A percentile compares a stretch with the other conserved stretches of the same genome.
Conservation (phyloP, 2,797 vertebrate genomes). For the Thaleichthys pacificus region DNA sequence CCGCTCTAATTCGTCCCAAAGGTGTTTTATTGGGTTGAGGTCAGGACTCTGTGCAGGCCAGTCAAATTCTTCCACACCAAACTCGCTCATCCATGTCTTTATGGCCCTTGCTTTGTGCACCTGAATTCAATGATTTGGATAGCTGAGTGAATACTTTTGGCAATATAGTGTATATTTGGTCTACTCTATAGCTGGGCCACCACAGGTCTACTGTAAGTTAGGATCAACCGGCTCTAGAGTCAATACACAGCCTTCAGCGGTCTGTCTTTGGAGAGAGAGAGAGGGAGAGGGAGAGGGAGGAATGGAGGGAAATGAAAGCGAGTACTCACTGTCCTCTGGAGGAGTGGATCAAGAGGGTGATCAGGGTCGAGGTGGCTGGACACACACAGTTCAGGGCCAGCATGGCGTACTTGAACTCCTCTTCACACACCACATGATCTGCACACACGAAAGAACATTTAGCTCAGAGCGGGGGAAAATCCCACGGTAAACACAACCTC, state of each 20-base stretch:
- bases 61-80: too few relatives aligned
- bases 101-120: too few relatives aligned
- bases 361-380: slow-evolving; percentile 83
- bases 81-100: too few relatives aligned
- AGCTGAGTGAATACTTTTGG: too few relatives aligned
- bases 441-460: slow-evolving; percentile 25
- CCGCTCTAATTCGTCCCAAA: too few relatives aligned
- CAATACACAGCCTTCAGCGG: neutral
- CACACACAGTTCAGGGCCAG: slow-evolving; percentile 86
- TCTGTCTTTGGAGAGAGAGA: neutral
- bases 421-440: slow-evolving; percentile 88
- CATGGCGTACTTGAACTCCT: slow-evolving; percentile 88
- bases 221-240: neutral
- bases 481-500: too few relatives aligned
- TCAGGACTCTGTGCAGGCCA: too few relatives aligned
- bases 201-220: neutral
- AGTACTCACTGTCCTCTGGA: slow-evolving; percentile 84
- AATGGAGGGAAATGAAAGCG: neutral
- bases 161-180: too few relatives aligned
- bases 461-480: too few relatives aligned
- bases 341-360: slow-evolving; percentile 84
- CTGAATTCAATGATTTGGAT: too few relatives aligned
- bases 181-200: too few relatives aligned
- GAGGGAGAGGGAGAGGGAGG: neutral
- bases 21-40: too few relatives aligned